Conservation (phyloP, 2,797 vertebrate genomes). For the Sebastiscus albofasciatus region DNA sequence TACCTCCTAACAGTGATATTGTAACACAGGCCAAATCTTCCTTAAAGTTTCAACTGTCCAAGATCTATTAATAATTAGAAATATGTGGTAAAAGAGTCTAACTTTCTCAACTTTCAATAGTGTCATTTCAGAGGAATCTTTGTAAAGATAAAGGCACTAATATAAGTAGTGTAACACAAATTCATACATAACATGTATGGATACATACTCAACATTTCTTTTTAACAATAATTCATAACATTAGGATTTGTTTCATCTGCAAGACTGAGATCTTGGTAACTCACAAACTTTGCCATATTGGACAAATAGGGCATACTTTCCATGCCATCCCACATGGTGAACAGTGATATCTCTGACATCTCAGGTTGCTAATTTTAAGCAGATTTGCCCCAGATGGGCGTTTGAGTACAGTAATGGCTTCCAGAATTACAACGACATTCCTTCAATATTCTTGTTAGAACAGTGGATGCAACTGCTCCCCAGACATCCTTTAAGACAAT, state of each 20-base stretch:
- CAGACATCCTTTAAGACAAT: too few relatives aligned
- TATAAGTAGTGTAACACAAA: too few relatives aligned
- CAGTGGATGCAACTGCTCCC: neutral
- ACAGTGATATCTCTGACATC: neutral
- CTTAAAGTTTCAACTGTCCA: too few relatives aligned
- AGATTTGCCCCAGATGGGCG: neutral
- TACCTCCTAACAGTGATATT: neutral
- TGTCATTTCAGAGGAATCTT: too few relatives aligned
- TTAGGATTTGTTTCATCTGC: neutral
- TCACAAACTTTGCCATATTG: neutral
- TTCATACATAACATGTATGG: too few relatives aligned
- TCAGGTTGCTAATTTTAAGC: neutral
- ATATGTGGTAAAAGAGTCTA: neutral
- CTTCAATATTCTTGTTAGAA: neutral
- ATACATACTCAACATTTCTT: too few relatives aligned
- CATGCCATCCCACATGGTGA: neutral
- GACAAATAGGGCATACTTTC: neutral
- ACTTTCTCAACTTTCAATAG: too few relatives aligned
- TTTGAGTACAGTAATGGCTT: neutral
- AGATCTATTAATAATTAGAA: neutral
- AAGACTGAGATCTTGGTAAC: neutral
- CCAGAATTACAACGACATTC: neutral
- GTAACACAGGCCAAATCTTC: neutral
- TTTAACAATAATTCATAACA: too few relatives aligned
- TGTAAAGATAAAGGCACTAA: too few relatives aligned